These are phyloP conservation scores for Pardalotus punctatus DNA, from an alignment of 2,113 vertebrate species.

Conservation along the genomic window DNA sequence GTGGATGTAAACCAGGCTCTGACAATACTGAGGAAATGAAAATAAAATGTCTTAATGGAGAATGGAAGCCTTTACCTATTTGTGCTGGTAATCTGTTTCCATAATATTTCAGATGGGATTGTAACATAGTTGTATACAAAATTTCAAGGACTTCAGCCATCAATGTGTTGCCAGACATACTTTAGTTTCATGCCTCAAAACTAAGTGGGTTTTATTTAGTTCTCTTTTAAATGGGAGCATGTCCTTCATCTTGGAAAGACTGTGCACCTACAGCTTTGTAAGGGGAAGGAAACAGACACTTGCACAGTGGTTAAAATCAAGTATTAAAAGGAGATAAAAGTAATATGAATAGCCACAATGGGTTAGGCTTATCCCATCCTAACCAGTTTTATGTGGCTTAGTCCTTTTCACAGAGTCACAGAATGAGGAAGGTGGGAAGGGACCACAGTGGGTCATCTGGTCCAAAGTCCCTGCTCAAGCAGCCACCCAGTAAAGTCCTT, in stretches of 20 bases:
- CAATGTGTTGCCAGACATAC: not conserved
- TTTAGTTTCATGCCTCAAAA: not conserved
- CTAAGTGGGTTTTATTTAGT: not conserved
- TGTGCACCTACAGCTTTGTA: not conserved
- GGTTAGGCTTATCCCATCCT: not conserved
- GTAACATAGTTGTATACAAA: not conserved
- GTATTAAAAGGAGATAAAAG: not conserved
- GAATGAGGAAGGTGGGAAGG: not conserved
- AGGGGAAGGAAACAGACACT: not conserved
- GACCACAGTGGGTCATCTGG: not conserved
- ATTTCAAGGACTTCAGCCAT: not conserved
- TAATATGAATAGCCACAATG: not conserved
- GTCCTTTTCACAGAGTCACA: not conserved
- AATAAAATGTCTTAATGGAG: slow-evolving; percentile 44
- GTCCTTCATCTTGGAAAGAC: not conserved
- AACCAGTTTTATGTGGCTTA: not conserved
- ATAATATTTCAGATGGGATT: not conserved
- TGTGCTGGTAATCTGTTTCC: slow-evolving; percentile 39
- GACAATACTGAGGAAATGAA: not conserved
- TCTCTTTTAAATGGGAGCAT: not conserved
- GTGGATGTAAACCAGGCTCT: not conserved
- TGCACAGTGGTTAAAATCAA: not conserved
- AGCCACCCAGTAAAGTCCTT: not conserved
- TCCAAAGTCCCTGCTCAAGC: not conserved
- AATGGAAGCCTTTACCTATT: slow-evolving; percentile 49